These are phyloP conservation scores for Caenorhabditis sp. DNA, from an alignment of 2,888 invertebrate species.

Conservation along the genomic window DNA sequence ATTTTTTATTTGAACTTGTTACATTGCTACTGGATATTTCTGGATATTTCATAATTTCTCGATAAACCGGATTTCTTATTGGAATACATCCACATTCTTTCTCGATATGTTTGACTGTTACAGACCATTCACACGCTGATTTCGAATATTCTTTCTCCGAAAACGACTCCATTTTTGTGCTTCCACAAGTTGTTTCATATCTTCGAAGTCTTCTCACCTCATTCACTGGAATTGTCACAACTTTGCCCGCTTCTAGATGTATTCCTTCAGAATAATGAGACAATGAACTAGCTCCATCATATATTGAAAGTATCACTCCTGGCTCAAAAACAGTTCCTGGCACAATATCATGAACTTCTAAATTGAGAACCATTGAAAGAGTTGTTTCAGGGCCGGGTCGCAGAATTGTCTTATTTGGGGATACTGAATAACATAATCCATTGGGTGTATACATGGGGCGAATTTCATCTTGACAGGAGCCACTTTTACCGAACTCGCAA, in stretches of 20 bases:
- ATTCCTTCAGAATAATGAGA: constrained; percentile 62
- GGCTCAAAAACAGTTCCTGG: constrained; percentile 54
- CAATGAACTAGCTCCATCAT: constrained; percentile 47
- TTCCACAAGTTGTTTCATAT: constrained; percentile 56
- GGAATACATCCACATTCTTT: constrained; percentile 46
- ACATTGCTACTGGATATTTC: constrained; percentile 4
- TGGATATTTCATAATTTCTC: constrained; percentile 19
- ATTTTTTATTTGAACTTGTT: no score
- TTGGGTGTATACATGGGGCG: constrained; percentile 61
- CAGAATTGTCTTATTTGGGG: constrained; percentile 60
- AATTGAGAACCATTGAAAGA: constrained; percentile 59
- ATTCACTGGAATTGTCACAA: constrained; percentile 64
- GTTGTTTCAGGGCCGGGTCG: constrained; percentile 66
- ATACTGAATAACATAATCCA: constrained; percentile 60
- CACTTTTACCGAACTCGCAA: constrained; percentile 61
- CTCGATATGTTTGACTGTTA: constrained; percentile 41
- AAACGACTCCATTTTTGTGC: constrained; percentile 49
- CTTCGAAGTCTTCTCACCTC: constrained; percentile 59
- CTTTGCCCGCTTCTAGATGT: constrained; percentile 64
- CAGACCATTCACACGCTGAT: constrained; percentile 61
- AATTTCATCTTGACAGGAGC: constrained; percentile 61
- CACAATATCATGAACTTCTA: constrained; percentile 63
- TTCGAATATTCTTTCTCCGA: constrained; percentile 55
- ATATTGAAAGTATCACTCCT: constrained; percentile 60
- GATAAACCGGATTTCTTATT: constrained; percentile 38